These are phyloP conservation scores for Helicoverpa zea DNA, from an alignment of 1,140 invertebrate genomes.

Conservation along the genomic window DNA sequence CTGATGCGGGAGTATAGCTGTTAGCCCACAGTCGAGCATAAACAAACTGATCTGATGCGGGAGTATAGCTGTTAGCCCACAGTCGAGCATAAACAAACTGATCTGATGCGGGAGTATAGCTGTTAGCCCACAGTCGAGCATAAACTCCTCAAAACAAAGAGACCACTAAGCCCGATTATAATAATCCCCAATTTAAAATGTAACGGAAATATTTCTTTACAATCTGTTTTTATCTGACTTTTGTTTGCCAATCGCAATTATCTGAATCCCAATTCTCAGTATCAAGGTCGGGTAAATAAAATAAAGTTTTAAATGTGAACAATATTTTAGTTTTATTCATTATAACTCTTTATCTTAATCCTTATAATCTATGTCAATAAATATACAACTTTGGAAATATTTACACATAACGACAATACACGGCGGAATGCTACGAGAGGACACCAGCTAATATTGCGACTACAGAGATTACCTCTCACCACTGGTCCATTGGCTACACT, in stretches of 20 bases:
- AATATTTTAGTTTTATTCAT: conserved; percentile 74
- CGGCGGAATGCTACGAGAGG: conserved; percentile 73
- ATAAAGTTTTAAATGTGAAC: conserved; percentile 63
- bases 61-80: not conserved
- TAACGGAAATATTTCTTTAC: not conserved
- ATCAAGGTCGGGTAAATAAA: conserved; percentile 45
- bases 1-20: too few relatives aligned
- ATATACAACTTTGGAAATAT: conserved; percentile 83
- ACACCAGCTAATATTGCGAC: conserved; percentile 54
- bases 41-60: too few relatives aligned
- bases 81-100: not conserved
- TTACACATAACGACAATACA: conserved; percentile 72
- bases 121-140: not conserved
- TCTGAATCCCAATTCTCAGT: not conserved
- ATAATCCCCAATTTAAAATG: not conserved
- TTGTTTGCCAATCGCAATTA: not conserved
- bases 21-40: not conserved
- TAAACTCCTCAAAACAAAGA: not conserved
- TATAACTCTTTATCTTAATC: conserved; percentile 72
- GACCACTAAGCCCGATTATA: not conserved
- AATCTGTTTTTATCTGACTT: not conserved
- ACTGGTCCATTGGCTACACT: conserved; percentile 61
- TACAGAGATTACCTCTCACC: conserved; percentile 66
- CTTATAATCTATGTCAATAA: conserved; percentile 75
- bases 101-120: not conserved